These are phyloP conservation scores for Hesperophylax magnus DNA, from an alignment of 1,140 invertebrate genomes.

Conservation along the genomic window DNA sequence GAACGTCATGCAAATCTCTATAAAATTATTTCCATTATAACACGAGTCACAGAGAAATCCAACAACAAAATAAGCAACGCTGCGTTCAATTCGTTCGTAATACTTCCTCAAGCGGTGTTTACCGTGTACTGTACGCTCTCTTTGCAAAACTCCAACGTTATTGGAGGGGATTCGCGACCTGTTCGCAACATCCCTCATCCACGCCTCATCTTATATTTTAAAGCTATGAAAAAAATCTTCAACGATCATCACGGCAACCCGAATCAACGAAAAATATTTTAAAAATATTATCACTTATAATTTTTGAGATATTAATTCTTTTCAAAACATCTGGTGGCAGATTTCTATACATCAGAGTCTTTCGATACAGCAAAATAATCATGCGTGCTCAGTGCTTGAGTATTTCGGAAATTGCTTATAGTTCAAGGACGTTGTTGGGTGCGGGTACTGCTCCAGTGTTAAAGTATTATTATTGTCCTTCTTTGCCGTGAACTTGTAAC, in stretches of 20 bases:
- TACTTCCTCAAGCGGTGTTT: neutral
- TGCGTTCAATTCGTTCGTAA: constrained; percentile 8
- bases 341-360: neutral
- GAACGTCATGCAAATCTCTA: too few species aligned
- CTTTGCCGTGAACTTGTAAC: constrained; percentile 35
- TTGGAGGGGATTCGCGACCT: constrained; percentile 6
- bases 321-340: neutral
- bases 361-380: neutral
- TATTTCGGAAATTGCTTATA: constrained; percentile 28
- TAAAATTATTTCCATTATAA: too few species aligned
- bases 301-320: neutral
- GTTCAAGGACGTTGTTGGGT: constrained; percentile 24
- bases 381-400: neutral
- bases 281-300: too few species aligned
- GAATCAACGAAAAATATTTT: neutral
- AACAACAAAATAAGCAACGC: neutral
- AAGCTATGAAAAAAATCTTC: neutral
- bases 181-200: constrained; percentile 16
- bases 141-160: neutral
- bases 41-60: neutral
- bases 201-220: neutral
- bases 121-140: constrained; percentile 1
- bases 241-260: neutral
- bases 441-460: neutral
- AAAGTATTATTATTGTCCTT: neutral